Conservation (phyloP, 2,113 vertebrate species). For the Anarrhichthys ocellatus region DNA sequence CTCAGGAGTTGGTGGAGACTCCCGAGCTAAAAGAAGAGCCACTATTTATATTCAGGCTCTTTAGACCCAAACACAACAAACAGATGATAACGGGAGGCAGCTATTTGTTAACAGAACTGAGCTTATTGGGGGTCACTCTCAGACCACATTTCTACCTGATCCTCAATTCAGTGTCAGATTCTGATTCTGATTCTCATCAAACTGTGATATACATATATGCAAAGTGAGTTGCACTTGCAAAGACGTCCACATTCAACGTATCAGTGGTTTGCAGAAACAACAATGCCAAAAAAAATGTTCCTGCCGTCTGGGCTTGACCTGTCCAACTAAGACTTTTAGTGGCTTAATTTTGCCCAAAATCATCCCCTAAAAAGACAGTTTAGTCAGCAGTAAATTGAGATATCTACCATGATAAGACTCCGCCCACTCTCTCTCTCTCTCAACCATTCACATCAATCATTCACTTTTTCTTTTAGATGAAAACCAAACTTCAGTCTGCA, state of each 20-base stretch:
- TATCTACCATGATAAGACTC: not conserved
- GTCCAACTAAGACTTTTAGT: not conserved
- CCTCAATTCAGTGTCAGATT: not conserved
- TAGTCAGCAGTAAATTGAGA: not conserved
- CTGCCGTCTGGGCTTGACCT: no score
- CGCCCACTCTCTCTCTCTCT: not conserved
- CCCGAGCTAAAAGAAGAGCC: not conserved
- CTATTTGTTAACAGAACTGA: no score
- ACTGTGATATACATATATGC: not conserved
- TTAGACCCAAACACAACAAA: no score
- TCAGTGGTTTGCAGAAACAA: no score
- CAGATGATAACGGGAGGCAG: no score
- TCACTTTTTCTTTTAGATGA: conserved; percentile 25
- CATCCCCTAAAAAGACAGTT: not conserved
- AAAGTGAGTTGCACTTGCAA: no score
- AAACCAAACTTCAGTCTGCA: conserved; percentile 35
- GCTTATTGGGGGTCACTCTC: not conserved
- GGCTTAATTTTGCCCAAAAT: not conserved
- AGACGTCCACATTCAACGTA: no score
- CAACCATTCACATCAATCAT: not conserved
- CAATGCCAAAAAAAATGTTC: no score
- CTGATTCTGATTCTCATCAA: not conserved
- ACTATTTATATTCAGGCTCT: no score
- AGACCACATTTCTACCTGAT: not conserved
- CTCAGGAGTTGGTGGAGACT: not conserved